Conservation (phyloP, 1,140 invertebrate species). For the Pseudomyrmex dendroicus region DNA sequence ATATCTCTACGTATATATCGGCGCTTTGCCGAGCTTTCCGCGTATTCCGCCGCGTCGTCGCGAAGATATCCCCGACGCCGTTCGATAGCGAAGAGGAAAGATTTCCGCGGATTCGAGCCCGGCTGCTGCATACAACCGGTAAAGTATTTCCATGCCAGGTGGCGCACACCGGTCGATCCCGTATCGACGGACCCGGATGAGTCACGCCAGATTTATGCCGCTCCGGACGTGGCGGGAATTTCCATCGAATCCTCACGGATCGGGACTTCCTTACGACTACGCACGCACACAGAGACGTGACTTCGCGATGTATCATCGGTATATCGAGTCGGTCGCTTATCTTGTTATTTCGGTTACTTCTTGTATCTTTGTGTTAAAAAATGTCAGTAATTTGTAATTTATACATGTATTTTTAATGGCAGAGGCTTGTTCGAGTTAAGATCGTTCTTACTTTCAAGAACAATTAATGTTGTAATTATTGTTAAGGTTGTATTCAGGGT, state of each 20-base stretch:
- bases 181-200: constrained; percentile 42
- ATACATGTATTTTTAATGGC: background rate
- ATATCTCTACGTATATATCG: constrained; percentile 30
- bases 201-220: constrained; percentile 56
- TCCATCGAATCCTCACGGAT: constrained; percentile 19
- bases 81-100: constrained; percentile 15
- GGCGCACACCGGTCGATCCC: constrained; percentile 2
- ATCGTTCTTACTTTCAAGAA: too few relatives aligned
- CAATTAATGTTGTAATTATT: too few relatives aligned
- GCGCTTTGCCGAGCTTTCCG: constrained; percentile 17
- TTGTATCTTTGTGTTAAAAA: too few relatives aligned
- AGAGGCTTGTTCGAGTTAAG: too few relatives aligned
- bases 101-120: constrained; percentile 25
- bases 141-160: constrained; percentile 42
- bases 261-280: constrained; percentile 1
- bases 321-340: background rate
- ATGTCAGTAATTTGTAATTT: background rate
- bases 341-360: background rate
- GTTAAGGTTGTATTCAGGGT: too few relatives aligned
- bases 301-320: background rate
- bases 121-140: constrained; percentile 24
- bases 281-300: background rate
- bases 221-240: constrained; percentile 51
- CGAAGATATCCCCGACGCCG: constrained; percentile 16
- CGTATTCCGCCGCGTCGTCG: constrained; percentile 25